phyloP scores from a whole-genome alignment of 2,113 vertebrate genomes.

The Panthera tigris region DNA sequence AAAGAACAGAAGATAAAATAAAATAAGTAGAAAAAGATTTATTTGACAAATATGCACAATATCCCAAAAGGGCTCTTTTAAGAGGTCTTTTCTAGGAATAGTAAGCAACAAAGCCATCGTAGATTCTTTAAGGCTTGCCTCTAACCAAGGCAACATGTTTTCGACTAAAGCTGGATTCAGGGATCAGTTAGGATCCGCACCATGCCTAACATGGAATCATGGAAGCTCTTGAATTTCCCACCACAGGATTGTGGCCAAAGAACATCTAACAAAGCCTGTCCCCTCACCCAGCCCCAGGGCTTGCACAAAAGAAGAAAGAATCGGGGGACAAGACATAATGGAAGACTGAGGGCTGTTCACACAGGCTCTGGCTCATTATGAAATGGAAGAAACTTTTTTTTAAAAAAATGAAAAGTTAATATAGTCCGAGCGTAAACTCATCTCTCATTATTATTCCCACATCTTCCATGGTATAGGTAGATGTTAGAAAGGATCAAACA shows the following conservation, averaged over 20 bases:
- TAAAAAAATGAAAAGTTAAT: background rate
- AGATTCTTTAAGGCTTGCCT: background rate
- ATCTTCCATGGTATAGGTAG: background rate
- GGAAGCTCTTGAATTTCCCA: background rate
- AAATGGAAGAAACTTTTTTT: background rate
- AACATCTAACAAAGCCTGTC: background rate
- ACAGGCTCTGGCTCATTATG: background rate
- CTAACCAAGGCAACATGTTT: background rate
- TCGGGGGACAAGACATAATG: background rate
- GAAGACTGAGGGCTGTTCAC: background rate
- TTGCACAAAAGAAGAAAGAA: background rate
- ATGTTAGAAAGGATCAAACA: conserved; percentile 21
- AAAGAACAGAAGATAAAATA: too few species aligned
- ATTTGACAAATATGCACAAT: too few species aligned
- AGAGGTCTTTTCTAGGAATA: background rate
- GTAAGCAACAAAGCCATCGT: background rate
- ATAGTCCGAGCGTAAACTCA: background rate
- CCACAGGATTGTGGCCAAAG: background rate
- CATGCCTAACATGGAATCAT: background rate
- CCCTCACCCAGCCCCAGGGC: background rate
- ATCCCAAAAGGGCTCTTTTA: background rate
- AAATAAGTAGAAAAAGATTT: too few species aligned
- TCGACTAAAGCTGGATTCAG: background rate
- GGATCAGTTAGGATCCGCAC: background rate
- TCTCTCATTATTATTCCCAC: background rate